Base-by-base conservation (phyloP, 1,140 invertebrate genomes). In the Nymphalis io region DNA sequence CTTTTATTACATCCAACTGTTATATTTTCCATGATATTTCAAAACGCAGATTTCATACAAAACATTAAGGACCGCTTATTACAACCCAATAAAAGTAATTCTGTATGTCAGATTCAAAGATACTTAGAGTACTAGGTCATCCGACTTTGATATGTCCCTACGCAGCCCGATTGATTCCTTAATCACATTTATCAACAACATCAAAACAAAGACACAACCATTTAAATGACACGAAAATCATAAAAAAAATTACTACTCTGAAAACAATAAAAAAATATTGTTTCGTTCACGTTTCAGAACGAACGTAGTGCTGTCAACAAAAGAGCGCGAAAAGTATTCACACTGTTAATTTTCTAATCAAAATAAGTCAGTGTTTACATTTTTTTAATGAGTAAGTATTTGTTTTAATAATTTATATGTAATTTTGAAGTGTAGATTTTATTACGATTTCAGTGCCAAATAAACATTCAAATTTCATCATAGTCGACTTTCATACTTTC, bases 121-220 rank as follows among this genome's bases (percentile, higher is more conserved):
- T 89, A 91, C 89, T 91, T 89, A 90, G 80, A 90, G 87, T 90
- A 91, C 89, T 91, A 90, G 80, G 79, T 82, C 69, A 81, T 81
- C 82, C 83, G 80, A 84, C 81, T 81, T 78, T 89, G 89, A 91
- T 91, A 91, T 91, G 89, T 90, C 73, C 81, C 75, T 78, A 69
- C 77, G 78, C 80, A 84, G 77, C 82, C 83, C 89, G 81, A 76
- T 80, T 83, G 87, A 90, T 91, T 91, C 89, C 89, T 88, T 86
- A 85, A 79, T 82, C 85, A 89, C 85, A 89, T 86, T 75, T 87
- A 89, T 87, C 82, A 91, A 91, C 88, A 91, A 91, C 89, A 91
- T 90, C 87, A 88, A 91, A 89, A 89, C 87, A 91, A 88, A 88
- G 83, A 87, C 83, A 84, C 82, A 72, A 64, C 71, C 60, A 48